Base-by-base conservation (phyloP, 2,797 vertebrate genomes). In the Melanotaenia maccullochi region DNA sequence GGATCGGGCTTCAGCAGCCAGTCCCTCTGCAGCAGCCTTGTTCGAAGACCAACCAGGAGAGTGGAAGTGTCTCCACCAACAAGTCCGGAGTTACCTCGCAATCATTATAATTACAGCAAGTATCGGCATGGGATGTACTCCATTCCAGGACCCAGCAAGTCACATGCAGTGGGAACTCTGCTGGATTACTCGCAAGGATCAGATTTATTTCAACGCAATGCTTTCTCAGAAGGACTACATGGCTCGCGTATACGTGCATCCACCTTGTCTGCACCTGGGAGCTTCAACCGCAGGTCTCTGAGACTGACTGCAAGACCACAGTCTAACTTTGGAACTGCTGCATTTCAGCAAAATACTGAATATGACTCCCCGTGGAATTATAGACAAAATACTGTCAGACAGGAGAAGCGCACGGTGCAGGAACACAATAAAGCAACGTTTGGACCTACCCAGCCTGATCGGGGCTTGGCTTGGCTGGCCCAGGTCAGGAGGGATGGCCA, bases 11-110 rank as follows among this genome's bases (percentile, higher is more conserved):
- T 64, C 70, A 11, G 32, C 2, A 54, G 35, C 30, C 47, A 3
- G 30, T 82, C 81, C 13, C 33, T 66, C 13, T 74, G 80, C 20
- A 61, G 4, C n/a, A 60, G 28, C 18, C 47, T 62, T 24, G 1
- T 61, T 4, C 60, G 1, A 25, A 82, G 65, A 58, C 88, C 89
- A 0, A 65, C 75, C 47, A 76, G 60, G 60, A 90, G 89, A 52
- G 60, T 90, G 68, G 90, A 91, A 3, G 74, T 89, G n/a, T 85
- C 91, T 38, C 87, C 89, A 0, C 35, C 80, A 1, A 16, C 30
- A 8, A 89, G 56, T 60, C 76, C 82, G 0, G 59, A 59, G n/a
- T 44, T 74, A 0, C 42, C 67, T 9, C 65, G 6, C 24, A 8
- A 22, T 14, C 79, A 14, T 42, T 44, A 81, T n/a, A 32, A 18